A percentile compares a stretch with the other conserved stretches of the same genome.
phyloP scores from a whole-genome alignment of 2,797 vertebrate genomes.

The Lagodon rhomboides region DNA sequence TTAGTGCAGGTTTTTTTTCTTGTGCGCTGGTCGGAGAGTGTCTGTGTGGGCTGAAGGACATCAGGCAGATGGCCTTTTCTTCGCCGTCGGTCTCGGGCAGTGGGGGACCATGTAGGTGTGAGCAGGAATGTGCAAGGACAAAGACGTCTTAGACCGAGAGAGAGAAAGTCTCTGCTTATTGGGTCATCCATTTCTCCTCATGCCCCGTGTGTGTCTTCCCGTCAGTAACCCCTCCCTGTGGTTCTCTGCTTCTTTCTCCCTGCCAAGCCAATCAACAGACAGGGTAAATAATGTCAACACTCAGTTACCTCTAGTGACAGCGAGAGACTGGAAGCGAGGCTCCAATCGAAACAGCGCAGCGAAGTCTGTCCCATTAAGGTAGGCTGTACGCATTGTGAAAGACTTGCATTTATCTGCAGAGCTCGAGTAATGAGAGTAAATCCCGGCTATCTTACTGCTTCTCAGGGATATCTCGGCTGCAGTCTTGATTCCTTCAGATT shows the following conservation, averaged over 20 bases:
- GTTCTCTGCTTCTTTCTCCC: slow-evolving; percentile 44
- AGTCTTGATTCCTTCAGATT: slow-evolving; percentile 71
- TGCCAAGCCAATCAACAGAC: slow-evolving; percentile 46
- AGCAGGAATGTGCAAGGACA: slow-evolving; percentile 76
- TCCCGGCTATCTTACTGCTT: slow-evolving; percentile 45
- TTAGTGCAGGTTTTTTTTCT: slow-evolving; percentile 8
- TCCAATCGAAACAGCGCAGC: slow-evolving; percentile 29
- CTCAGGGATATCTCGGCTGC: slow-evolving; percentile 53
- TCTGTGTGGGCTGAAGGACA: slow-evolving; percentile 59
- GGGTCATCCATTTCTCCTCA: slow-evolving; percentile 47
- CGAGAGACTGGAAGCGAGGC: slow-evolving; percentile 9
- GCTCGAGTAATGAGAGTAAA: slow-evolving; percentile 56
- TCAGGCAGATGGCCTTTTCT: slow-evolving; percentile 77
- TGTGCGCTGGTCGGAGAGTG: slow-evolving; percentile 18
- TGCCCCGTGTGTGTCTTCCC: slow-evolving; percentile 30
- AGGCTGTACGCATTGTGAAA: slow-evolving; percentile 53
- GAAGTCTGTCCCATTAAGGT: slow-evolving; percentile 64
- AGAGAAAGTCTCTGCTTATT: slow-evolving; percentile 58
- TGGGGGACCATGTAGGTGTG: slow-evolving; percentile 71
- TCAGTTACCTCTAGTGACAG: slow-evolving; percentile 43
- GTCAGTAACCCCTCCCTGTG: slow-evolving; percentile 12
- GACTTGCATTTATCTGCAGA: slow-evolving; percentile 52
- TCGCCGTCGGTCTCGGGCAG: slow-evolving; percentile 28
- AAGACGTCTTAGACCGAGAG: slow-evolving; percentile 68
- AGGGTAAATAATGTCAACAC: slow-evolving; percentile 55